Evolutionary conservation across 2,888 invertebrate species (phyloP).

Genomic region (Epinotia nisella): DNA sequence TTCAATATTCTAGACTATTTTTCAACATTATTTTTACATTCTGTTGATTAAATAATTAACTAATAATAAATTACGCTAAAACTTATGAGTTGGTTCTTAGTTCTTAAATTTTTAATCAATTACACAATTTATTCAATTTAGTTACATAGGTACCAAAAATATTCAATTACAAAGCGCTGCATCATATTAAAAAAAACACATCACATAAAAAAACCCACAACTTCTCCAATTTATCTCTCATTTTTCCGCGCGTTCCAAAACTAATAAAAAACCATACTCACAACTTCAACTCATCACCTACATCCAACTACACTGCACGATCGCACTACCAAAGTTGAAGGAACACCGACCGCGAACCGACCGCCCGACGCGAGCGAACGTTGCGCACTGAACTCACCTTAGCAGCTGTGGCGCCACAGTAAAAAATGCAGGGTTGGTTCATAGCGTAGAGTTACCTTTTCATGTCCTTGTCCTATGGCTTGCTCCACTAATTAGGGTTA

Average conservation of each 20-base stretch:
- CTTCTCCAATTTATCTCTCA: not conserved
- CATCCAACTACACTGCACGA: constrained; percentile 17
- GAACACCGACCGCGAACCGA: constrained; percentile 11
- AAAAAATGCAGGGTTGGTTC: not conserved
- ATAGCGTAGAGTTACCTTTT: no score
- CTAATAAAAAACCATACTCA: constrained; percentile 33
- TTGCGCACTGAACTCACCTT: constrained; percentile 37
- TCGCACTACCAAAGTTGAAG: constrained; percentile 20
- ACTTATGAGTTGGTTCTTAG: no score
- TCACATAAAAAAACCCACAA: not conserved
- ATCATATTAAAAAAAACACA: not conserved
- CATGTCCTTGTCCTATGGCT: no score
- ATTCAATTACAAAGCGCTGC: not conserved
- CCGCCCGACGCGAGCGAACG: constrained; percentile 17
- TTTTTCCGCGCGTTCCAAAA: not conserved
- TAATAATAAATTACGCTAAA: no score
- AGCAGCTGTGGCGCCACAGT: constrained; percentile 7
- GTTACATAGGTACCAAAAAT: not conserved
- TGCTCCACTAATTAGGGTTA: no score
- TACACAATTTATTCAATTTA: no score
- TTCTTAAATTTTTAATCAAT: no score
- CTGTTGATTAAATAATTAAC: no score
- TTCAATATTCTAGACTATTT: no score
- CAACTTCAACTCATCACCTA: constrained; percentile 35
- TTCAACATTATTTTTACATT: no score